Base-by-base conservation (phyloP, 2,888 invertebrate genomes). In the Melieria crassipennis region DNA sequence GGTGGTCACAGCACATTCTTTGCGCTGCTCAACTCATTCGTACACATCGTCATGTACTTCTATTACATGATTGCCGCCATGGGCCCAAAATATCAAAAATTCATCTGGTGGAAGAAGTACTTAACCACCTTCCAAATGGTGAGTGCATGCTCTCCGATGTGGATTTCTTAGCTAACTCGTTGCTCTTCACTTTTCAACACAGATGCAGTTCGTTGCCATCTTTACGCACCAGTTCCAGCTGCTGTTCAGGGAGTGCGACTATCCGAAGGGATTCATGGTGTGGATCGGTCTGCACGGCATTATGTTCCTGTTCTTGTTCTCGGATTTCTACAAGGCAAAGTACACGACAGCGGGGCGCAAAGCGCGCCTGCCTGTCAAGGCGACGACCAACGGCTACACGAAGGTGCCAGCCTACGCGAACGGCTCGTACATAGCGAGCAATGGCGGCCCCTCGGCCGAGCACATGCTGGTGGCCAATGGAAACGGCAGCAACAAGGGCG, bases 1-100 rank as follows among this genome's bases (percentile, higher is more conserved):
- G 97, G 97, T 87, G 97, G 98, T 58, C 97, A 98, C 89, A 96
- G 96, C 86, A 97, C 98, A 72, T 98, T 98, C 90, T 98, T 98
- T 87, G 94, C 97, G 50, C 89, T 97, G 80, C 90, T 97, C 80
- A 98, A 98, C 88, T 93, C 96, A 4, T 96, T 97, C 85, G 97
- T 98, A 73, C 98, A 98, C 88, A 94, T 98, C 82, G 91, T 98
- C 76, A 98, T 98, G 98, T 98, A 98, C 88, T 94, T 94, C 87
- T 98, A 98, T 88, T 98, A 98, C 87, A 96, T 97, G 92, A 90
- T 98, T 75, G 92, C 98, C 5, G 97, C 97, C 43, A 92, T 97
- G 92, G 98, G 98, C 67, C 97, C 97, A 57, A 89, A 91, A 83
- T 97, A 94, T 87, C 95, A 95, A 87, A 96, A 95, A 87, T 97